Percentiles rank a stretch among this genome's conserved stretches.
phyloP scores from a whole-genome alignment of 2,888 invertebrate genomes.

The Peribatodes rhomboidaria region DNA sequence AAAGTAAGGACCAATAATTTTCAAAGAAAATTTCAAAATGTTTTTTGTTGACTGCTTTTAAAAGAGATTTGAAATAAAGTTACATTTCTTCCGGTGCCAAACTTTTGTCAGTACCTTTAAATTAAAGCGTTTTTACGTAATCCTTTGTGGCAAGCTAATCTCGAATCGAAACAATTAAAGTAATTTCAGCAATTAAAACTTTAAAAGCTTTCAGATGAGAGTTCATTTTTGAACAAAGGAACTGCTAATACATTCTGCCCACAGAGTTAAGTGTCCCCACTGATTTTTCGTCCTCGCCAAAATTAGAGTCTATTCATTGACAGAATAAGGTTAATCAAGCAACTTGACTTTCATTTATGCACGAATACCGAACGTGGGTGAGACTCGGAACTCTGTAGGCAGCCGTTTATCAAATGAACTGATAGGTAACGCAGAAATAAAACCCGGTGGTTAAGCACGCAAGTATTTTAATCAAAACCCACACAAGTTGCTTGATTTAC shows the following conservation, averaged over 20 bases:
- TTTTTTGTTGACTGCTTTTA: neutral
- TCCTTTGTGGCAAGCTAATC: constrained; percentile 9
- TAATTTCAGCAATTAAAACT: constrained; percentile 14
- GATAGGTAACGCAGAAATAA: constrained; percentile 63
- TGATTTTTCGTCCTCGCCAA: constrained; percentile 50
- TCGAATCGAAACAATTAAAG: constrained; percentile 11
- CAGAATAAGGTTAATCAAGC: constrained; percentile 81
- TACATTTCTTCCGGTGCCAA: constrained; percentile 1
- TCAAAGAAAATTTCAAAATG: neutral
- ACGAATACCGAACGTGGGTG: constrained; percentile 65
- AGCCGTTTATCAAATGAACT: constrained; percentile 49
- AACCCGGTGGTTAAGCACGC: constrained; percentile 66
- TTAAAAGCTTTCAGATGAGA: constrained; percentile 20
- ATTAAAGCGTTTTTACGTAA: constrained; percentile 10
- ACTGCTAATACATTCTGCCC: constrained; percentile 49
- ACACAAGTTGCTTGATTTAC: constrained; percentile 84
- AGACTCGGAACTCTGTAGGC: constrained; percentile 75
- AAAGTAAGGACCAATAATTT: too few species aligned
- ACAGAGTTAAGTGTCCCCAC: constrained; percentile 72
- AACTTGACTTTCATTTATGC: constrained; percentile 64
- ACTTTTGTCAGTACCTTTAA: neutral
- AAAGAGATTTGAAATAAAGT: neutral
- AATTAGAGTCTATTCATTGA: constrained; percentile 53
- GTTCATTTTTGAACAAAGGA: constrained; percentile 28
- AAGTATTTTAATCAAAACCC: constrained; percentile 78